These are phyloP conservation scores for Salvelinus alpinus DNA, from an alignment of 2,113 vertebrate genomes.

Conservation along the genomic window DNA sequence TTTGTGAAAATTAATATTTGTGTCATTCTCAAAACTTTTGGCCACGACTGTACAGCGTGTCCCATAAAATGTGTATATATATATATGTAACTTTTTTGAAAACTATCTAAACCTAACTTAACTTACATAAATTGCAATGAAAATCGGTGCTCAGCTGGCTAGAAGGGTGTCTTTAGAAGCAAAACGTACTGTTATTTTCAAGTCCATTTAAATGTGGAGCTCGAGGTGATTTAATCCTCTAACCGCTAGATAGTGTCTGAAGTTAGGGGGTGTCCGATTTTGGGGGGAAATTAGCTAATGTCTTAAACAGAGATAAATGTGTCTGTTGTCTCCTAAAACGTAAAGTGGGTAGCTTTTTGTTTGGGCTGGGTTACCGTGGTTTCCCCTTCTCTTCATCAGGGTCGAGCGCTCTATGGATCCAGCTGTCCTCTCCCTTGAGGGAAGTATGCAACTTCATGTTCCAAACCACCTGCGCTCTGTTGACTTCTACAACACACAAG, in stretches of 20 bases:
- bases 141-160: too few relatives aligned
- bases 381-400: not conserved
- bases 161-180: not conserved
- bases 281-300: not conserved
- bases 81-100: constrained; percentile 25
- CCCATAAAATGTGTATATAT: constrained; percentile 46
- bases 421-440: constrained; percentile 56
- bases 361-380: constrained; percentile 17
- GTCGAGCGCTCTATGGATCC: constrained; percentile 43
- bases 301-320: not conserved
- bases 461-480: constrained; percentile 48
- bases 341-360: not conserved
- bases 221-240: too few relatives aligned
- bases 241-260: too few relatives aligned
- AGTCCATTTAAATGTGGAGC: too few relatives aligned
- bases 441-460: constrained; percentile 36
- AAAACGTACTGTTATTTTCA: not conserved
- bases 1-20: too few relatives aligned
- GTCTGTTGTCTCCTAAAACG: not conserved
- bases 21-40: too few relatives aligned
- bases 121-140: not conserved
- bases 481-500: constrained; percentile 25
- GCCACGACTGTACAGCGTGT: constrained; percentile 11
- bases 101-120: constrained; percentile 21
- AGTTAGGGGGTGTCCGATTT: too few relatives aligned